Percentiles rank a stretch among this genome's conserved stretches.
These are phyloP conservation scores for Troglohyphantes excavatus DNA, from an alignment of 2,888 invertebrate genomes.

Conservation along the genomic window DNA sequence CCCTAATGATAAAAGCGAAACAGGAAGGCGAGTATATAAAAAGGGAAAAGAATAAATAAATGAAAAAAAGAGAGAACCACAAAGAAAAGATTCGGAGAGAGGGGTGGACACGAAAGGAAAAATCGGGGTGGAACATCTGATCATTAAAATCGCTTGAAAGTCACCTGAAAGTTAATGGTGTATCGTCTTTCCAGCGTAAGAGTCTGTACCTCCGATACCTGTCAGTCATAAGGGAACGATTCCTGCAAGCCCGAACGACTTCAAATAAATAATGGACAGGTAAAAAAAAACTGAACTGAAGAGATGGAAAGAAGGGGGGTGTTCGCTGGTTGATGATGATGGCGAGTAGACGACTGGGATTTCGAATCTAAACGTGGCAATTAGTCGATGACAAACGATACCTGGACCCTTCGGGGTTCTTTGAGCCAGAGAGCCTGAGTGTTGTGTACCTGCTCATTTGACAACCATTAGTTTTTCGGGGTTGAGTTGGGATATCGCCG, in stretches of 20 bases:
- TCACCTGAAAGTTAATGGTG: constrained; percentile 77
- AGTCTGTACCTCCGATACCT: constrained; percentile 29
- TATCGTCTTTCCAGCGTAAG: neutral
- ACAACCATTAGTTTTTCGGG: constrained; percentile 70
- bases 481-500: constrained; percentile 45
- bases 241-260: constrained; percentile 52
- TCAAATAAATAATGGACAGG: constrained; percentile 72
- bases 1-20: constrained; percentile 42
- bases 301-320: neutral
- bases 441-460: constrained; percentile 74
- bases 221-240: constrained; percentile 66
- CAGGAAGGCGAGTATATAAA: constrained; percentile 26
- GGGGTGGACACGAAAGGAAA: constrained; percentile 34
- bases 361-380: constrained; percentile 77
- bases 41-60: constrained; percentile 24
- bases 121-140: constrained; percentile 32
- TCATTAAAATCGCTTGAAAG: constrained; percentile 76
- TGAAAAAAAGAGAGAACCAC: neutral
- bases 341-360: constrained; percentile 63
- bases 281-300: neutral
- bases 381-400: constrained; percentile 78
- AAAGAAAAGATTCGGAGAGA: neutral
- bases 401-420: constrained; percentile 25
- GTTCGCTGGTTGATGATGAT: constrained; percentile 52
- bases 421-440: constrained; percentile 16